These are phyloP conservation scores for Drosophila jambulina DNA, from an alignment of 1,140 invertebrate genomes.

Conservation along the genomic window DNA sequence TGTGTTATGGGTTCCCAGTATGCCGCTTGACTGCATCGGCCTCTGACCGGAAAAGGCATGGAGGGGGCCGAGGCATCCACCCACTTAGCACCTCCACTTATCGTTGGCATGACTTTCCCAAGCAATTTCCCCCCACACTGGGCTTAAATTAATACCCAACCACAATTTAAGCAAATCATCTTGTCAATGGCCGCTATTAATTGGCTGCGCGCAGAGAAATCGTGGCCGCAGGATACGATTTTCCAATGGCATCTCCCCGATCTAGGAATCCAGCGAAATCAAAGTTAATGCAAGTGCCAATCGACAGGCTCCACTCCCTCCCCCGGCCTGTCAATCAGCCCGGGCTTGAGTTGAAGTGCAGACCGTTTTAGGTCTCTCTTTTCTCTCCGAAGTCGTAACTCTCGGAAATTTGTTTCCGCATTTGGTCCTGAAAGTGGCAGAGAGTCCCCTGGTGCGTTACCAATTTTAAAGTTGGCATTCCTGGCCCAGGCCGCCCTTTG, in stretches of 20 bases:
- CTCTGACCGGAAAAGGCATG: neutral
- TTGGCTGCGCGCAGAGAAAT: constrained; percentile 47
- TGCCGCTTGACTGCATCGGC: neutral
- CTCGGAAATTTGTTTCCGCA: constrained; percentile 77
- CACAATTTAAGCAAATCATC: constrained; percentile 63
- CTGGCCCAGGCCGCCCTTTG: constrained; percentile 63
- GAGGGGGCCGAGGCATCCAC: neutral
- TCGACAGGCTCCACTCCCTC: constrained; percentile 50
- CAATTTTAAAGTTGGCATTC: constrained; percentile 79
- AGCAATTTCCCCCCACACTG: constrained; percentile 32
- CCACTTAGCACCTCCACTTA: constrained; percentile 35
- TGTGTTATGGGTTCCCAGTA: constrained; percentile 65
- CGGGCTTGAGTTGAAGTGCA: constrained; percentile 26
- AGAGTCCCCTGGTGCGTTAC: constrained; percentile 61
- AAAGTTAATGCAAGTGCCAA: constrained; percentile 79
- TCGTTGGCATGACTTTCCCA: constrained; percentile 51
- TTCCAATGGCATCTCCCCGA: constrained; percentile 44
- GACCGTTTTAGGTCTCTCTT: constrained; percentile 41
- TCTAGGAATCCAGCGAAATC: constrained; percentile 58
- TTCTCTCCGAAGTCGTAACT: constrained; percentile 58
- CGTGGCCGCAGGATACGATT: constrained; percentile 59
- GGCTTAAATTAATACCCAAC: constrained; percentile 41
- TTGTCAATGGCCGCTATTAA: constrained; percentile 67
- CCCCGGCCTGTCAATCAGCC: constrained; percentile 63
- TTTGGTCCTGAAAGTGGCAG: constrained; percentile 66